Evolutionary conservation across 2,797 vertebrate species (phyloP).

Genomic region (Vespertilio murinus): DNA sequence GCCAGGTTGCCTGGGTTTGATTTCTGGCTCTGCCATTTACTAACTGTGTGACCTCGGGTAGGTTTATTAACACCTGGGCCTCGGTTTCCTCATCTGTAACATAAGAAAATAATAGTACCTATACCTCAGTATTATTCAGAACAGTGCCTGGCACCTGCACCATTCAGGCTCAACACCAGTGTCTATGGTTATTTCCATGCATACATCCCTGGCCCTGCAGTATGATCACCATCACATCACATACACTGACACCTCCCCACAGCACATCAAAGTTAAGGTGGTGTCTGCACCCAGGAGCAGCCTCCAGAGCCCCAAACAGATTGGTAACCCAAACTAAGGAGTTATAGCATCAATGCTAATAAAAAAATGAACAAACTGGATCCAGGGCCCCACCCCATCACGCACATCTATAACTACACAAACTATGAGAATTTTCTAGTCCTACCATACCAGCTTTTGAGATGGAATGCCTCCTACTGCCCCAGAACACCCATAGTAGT

Average conservation of each 20-base stretch:
- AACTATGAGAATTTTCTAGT: background rate
- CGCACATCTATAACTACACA: background rate
- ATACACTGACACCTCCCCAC: background rate
- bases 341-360: background rate
- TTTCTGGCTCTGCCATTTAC: conserved; percentile 30
- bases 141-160: background rate
- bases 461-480: background rate
- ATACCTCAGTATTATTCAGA: background rate
- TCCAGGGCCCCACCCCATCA: background rate
- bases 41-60: background rate
- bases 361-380: background rate
- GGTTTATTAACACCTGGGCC: conserved; percentile 2
- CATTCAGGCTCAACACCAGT: background rate
- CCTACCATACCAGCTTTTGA: background rate
- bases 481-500: background rate
- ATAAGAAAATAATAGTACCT: background rate
- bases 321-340: background rate
- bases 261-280: background rate
- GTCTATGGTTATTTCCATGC: background rate
- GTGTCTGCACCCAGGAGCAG: background rate
- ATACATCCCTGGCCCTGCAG: background rate
- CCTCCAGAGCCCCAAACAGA: background rate
- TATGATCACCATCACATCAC: background rate
- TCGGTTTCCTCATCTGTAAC: conserved; percentile 27
- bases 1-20: background rate